Evolutionary conservation across 2,113 vertebrate species (phyloP), one percentile per base, ranked within the genome.

Genomic region (Datnioides undecimradiatus): DNA sequence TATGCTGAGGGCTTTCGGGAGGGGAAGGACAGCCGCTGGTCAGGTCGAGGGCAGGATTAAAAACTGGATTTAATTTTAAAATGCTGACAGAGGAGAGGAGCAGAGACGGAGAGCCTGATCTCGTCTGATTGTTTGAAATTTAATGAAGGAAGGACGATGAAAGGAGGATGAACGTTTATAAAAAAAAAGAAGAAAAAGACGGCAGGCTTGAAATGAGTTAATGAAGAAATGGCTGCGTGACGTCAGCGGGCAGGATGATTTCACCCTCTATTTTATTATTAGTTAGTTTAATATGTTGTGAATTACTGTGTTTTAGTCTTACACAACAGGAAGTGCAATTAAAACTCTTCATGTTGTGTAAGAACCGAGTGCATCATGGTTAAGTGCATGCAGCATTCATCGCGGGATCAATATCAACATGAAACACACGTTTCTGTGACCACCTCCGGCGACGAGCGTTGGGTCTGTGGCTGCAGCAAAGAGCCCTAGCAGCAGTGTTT

Each of bases 41-140:
- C 65, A 73, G 52, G 21, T 36, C 3, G 58, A 84, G 71, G 45
- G 21, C 71, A 66, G 48, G 60, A 64, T 49, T 84, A 67, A 62
- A 77, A 55, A 59, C 31, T 72, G 54, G 65, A 74, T 62, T 46
- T 23, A 34, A 55, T 63, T 70, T 76, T 25, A 31, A 74, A 75
- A 73, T 1, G 5, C 46, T 45, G 49, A 78, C 0, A 5, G 46
- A 71, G 33, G 45, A 38, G 29, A 0, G 13, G 17, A 49, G 21
- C 14, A 52, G 75, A 38, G 31, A 33, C 1, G 19, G 11, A 31
- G 9, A 75, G 62, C 33, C 41, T 51, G 36, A 76, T 66, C 23
- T 81, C 52, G 66, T 48, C 52, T 19, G 55, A 71, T 52, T 31
- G 60, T 54, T 25, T 19, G 38, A 45, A 58, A 33, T 21, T 11